Evolutionary conservation across 2,888 invertebrate genomes (phyloP), one percentile per base, ranked within the genome.

Genomic region (Diplolepis rosae): DNA sequence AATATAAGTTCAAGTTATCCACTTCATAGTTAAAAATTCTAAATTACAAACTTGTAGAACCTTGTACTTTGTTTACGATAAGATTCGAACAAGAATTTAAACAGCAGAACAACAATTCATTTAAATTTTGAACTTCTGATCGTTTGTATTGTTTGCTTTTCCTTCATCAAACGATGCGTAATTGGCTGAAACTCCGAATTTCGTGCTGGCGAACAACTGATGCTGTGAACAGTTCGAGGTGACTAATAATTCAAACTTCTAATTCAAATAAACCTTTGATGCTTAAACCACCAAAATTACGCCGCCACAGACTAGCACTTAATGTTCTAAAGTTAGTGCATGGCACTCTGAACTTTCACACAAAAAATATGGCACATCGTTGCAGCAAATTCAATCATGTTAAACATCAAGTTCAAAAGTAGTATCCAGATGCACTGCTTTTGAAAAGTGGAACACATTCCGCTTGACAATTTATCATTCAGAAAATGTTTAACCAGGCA

Each of bases 41-140:
- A n/a, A 50, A 27, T 50, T 50, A 24, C 3, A 18, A 11, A 50
- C 11, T 50, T 50, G 5, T 4, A 50, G n/a, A 35, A 39, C 11
- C 18, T 35, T 35, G 9, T 3, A 54, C 15, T 54, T 30, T 30
- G 52, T 54, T n/a, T 54, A 5, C 15, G n/a, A 0, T n/a, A 61
- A 61, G 35, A 56, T 56, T 24, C 13, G 13, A 15, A 0, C 7
- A 61, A 61, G 35, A 56, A 35, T 24, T 13, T 6, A 15, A 61
- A 61, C 35, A 61, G 61, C 6, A n/a, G n/a, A n/a, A n/a, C n/a
- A 7, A n/a, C 39, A n/a, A 39, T 61, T 61, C 61, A 35, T 27
- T n/a, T 13, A 39, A 39, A 61, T 61, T 61, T 39, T 7, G 24
- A 61, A 61, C 61, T 61, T n/a, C 61, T 61, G 61, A 61, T 61